phyloP scores from a whole-genome alignment of 2,797 vertebrate genomes.

The Periparus ater region DNA sequence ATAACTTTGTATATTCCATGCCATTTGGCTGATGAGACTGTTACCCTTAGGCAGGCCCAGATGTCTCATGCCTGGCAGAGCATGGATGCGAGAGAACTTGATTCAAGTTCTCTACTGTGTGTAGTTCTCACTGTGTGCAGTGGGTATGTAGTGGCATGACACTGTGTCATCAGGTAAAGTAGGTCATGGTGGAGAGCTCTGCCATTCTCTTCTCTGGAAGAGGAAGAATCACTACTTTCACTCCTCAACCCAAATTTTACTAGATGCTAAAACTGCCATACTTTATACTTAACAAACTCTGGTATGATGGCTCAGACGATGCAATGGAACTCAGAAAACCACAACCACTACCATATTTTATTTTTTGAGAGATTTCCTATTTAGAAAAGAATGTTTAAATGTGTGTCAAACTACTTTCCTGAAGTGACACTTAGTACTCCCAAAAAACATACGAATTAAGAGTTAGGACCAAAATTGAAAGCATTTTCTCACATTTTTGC shows the following conservation, averaged over 20 bases:
- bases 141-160: not conserved
- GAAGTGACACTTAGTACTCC: not conserved
- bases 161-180: not conserved
- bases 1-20: not conserved
- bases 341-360: not conserved
- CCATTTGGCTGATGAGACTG: not conserved
- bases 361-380: not conserved
- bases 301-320: not conserved
- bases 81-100: not conserved
- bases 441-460: not conserved
- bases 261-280: not conserved
- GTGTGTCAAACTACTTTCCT: not conserved
- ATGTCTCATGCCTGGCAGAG: not conserved
- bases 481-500: slow-evolving; percentile 1
- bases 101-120: not conserved
- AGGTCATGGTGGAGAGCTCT: not conserved
- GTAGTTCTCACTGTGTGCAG: too few species aligned
- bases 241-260: not conserved
- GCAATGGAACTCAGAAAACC: not conserved
- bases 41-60: not conserved
- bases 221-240: not conserved
- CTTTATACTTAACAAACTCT: not conserved
- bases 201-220: not conserved
- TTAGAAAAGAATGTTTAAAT: not conserved
- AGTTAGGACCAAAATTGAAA: not conserved